A percentile compares a stretch with the other conserved stretches of the same genome.
Conservation (phyloP, 1,140 invertebrate genomes). For the Steinernema khuongi region DNA sequence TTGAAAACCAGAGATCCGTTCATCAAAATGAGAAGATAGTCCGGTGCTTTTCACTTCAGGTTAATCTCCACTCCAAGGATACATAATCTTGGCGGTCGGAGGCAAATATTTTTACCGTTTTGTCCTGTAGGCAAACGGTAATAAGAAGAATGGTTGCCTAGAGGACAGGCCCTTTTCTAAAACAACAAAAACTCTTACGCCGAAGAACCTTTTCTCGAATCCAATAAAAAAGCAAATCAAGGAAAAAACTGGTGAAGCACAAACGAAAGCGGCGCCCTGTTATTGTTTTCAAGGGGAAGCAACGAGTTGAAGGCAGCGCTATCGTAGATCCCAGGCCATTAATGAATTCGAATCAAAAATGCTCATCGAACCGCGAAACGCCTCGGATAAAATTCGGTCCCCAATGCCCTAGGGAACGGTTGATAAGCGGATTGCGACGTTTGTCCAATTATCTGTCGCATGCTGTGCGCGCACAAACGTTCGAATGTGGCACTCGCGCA, state of each 20-base stretch:
- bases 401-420: constrained; percentile 1
- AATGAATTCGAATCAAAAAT: constrained; percentile 1
- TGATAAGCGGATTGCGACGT: constrained; percentile 14
- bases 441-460: constrained; percentile 13
- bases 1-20: too few relatives aligned
- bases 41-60: too few relatives aligned
- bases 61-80: too few relatives aligned
- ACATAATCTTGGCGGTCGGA: too few relatives aligned
- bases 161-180: too few relatives aligned
- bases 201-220: too few relatives aligned
- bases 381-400: not conserved
- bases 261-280: not conserved
- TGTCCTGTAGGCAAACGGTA: too few relatives aligned
- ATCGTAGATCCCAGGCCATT: not conserved
- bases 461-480: not conserved
- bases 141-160: too few relatives aligned
- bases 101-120: too few relatives aligned
- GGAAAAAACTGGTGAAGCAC: not conserved
- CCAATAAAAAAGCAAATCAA: too few relatives aligned
- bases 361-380: not conserved
- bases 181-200: too few relatives aligned
- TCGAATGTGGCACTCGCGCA: not conserved
- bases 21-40: too few relatives aligned
- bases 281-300: not conserved
- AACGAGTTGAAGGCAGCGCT: not conserved